Evolutionary conservation across 2,888 invertebrate genomes (phyloP), one percentile per base, ranked within the genome.

Genomic region (Pterobdella sp.): DNA sequence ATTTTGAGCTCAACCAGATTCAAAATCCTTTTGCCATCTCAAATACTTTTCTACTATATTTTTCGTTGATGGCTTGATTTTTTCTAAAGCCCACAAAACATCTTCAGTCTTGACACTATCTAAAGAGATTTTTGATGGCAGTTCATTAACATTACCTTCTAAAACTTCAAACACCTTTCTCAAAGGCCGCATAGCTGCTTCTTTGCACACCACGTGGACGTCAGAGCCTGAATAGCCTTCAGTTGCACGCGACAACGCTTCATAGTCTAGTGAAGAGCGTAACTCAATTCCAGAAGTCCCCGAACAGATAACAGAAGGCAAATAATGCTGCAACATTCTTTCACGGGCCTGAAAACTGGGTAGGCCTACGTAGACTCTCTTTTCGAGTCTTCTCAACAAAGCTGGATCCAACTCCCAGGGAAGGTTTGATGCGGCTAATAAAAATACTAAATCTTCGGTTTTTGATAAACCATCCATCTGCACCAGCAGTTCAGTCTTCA

Each of bases 321-420:
- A 80, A 79, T 83, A 83, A 76, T 82, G 87, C 75, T 86, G 82
- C 77, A 94, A 89, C 79, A 95, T 88, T 52, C 86, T 84, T 52
- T 83, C 80, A n/a, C 94, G 86, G 0, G 90, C 88, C 35, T 86
- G 84, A 52, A 81, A 80, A 76, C 88, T 87, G 0, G 95, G 95
- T 49, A 93, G 84, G 37, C 90, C 89, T 0, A 94, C 89, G 71
- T 90, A 85, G 75, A 95, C 89, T 70, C 92, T 87, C 81, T 93
- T 94, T 80, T 95, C 95, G 73, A 95, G 87, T 73, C 95, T 87
- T 63, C 95, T 85, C 60, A 95, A 84, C 84, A 95, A 88, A 0
- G 95, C 94, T 76, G 89, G 87, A 81, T 94, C 94, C 76, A 95
- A 87, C 81, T 92, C 91, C 95, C 94, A 95, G 0, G 95, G 95